Conservation (phyloP, 2,797 vertebrate species). For the Neostethus bicornis region DNA sequence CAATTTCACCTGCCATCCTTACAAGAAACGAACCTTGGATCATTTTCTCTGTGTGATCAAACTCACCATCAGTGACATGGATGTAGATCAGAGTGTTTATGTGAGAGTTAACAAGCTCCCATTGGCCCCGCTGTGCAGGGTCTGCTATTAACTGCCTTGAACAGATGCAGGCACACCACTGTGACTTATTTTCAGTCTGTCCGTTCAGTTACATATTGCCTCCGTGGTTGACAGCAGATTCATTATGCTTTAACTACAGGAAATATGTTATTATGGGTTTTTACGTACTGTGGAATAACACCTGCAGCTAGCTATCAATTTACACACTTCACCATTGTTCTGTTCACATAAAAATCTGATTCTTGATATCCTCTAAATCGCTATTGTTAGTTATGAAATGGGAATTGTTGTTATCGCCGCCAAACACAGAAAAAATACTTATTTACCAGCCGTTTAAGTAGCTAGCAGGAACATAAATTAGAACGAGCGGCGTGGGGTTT, state of each 20-base stretch:
- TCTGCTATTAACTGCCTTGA: conserved; percentile 27
- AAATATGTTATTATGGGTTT: conserved; percentile 34
- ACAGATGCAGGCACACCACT: conserved; percentile 33
- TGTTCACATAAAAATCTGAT: conserved; percentile 31
- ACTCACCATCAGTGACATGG: conserved; percentile 27
- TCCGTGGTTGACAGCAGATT: conserved; percentile 24
- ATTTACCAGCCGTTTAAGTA: conserved; percentile 31
- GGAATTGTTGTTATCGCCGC: conserved; percentile 30
- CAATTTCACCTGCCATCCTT: conserved; percentile 30
- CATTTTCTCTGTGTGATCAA: conserved; percentile 44
- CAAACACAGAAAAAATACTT: conserved; percentile 39
- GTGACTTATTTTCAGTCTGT: conserved; percentile 32
- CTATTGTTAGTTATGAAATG: conserved; percentile 39
- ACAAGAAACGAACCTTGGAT: conserved; percentile 27
- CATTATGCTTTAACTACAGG: conserved; percentile 22
- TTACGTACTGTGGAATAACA: conserved; percentile 49
- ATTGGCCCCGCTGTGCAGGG: conserved; percentile 28
- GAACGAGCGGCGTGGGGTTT: conserved; percentile 38
- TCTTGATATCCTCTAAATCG: conserved; percentile 27
- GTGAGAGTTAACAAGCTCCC: conserved; percentile 38
- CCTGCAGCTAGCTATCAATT: conserved; percentile 47
- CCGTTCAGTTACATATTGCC: conserved; percentile 23
- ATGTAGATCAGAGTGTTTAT: conserved; percentile 37
- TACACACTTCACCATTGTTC: conserved; percentile 25
- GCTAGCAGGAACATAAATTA: conserved; percentile 51